A percentile compares a stretch with the other conserved stretches of the same genome.
phyloP scores from a whole-genome alignment of 53 echinoderm and acorn worm species.

The Temnopleurus reevesii region DNA sequence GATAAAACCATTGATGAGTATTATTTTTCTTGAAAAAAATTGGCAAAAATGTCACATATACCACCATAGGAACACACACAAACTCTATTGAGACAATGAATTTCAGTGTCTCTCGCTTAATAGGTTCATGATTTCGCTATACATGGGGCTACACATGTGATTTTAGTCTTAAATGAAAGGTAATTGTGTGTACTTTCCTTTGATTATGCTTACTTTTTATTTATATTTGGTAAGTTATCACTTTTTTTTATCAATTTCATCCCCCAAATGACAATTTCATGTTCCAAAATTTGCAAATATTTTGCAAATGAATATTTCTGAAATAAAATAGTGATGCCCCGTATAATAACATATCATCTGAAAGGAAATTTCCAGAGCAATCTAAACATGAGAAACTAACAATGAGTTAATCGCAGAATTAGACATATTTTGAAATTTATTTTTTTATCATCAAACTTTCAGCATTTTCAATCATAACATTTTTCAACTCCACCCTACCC shows the following conservation, averaged over 20 bases:
- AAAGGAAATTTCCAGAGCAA: constrained; percentile 48
- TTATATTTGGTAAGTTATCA: not conserved
- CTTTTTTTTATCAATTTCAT: not conserved
- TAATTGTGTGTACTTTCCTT: not conserved
- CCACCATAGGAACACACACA: not conserved
- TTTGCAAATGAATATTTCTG: not conserved
- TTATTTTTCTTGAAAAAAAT: not conserved
- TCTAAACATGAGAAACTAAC: constrained; percentile 43
- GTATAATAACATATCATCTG: constrained; percentile 40
- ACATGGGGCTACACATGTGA: not conserved
- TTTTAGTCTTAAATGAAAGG: not conserved
- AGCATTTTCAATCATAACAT: constrained; percentile 57
- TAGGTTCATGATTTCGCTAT: not conserved
- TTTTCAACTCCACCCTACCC: constrained; percentile 40
- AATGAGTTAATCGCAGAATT: not conserved
- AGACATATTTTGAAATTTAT: not conserved
- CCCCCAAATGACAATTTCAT: not conserved
- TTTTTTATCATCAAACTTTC: not conserved
- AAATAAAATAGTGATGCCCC: constrained; percentile 22
- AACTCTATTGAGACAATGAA: not conserved
- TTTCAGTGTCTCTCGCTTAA: not conserved
- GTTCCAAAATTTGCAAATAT: not conserved
- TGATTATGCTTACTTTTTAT: not conserved
- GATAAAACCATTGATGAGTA: too few relatives aligned
- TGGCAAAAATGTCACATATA: not conserved